Evolutionary conservation across 2,113 vertebrate species (phyloP).

Genomic region (Phodopus roborovskii): DNA sequence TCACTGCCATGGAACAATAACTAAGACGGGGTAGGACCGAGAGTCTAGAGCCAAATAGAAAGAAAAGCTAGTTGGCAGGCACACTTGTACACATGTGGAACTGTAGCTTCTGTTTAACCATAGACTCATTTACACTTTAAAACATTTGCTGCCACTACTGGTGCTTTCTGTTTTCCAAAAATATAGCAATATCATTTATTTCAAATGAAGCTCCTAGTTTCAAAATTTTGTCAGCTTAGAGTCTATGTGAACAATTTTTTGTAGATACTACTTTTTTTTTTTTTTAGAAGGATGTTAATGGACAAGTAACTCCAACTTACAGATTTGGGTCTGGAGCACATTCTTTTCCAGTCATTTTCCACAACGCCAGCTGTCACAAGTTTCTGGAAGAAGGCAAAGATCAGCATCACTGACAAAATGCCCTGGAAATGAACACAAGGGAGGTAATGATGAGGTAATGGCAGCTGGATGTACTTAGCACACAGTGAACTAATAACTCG

Average conservation of each 20-base stretch:
- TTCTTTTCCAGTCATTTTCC: constrained; percentile 78
- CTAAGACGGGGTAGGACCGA: background rate
- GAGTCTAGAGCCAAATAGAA: background rate
- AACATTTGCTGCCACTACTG: background rate
- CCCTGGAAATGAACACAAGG: constrained; percentile 53
- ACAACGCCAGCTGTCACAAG: constrained; percentile 70
- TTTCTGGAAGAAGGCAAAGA: constrained; percentile 77
- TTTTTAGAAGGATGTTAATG: background rate
- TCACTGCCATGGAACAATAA: background rate
- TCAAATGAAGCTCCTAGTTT: background rate
- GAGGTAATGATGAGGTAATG: background rate
- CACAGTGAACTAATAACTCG: background rate
- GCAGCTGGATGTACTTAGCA: background rate
- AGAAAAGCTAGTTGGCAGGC: background rate
- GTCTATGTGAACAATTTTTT: background rate
- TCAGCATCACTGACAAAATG: constrained; percentile 73
- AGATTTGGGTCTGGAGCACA: constrained; percentile 68
- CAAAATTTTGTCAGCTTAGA: background rate
- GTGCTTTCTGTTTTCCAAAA: background rate
- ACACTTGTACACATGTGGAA: background rate
- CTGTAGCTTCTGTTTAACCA: background rate
- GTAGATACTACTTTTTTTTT: background rate
- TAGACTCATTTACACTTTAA: background rate
- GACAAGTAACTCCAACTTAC: constrained; percentile 51
- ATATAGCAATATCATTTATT: background rate